Evolutionary conservation across 2,888 invertebrate genomes (phyloP), one percentile per base, ranked within the genome.

Genomic region (Altica lythri): DNA sequence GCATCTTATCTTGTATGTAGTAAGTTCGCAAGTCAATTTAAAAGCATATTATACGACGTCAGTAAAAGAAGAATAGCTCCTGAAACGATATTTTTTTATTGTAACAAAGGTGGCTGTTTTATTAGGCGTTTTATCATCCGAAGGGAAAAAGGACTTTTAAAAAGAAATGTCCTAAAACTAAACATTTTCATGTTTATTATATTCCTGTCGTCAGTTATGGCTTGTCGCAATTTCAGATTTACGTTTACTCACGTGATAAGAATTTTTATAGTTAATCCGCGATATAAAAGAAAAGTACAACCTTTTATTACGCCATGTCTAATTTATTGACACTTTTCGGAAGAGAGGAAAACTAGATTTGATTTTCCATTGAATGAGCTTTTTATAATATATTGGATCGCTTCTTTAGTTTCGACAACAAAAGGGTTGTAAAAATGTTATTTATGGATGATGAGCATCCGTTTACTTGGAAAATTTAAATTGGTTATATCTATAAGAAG

Each of bases 91-190:
- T 64, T 69, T 71, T 71, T 71, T 71, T n/a, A 70, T 69, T 67
- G 68, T 68, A 66, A 67, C 54, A 68, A 71, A n/a, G 71, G 72
- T 71, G 69, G 67, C 68, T 69, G n/a, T 68, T 71, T 72, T 71
- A 71, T 71, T 70, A 63, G 68, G 63, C 61, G 67, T 68, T 72
- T 72, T 72, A 72, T 70, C 71, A 72, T 71, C 71, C 68, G 65
- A 66, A 61, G 67, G 63, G 65, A 67, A 55, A 53, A 67, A 68
- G 64, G 70, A 71, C 71, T 72, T 71, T 70, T 70, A 70, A 71
- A 70, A 70, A 68, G 69, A 69, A 70, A 69, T 66, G 69, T 68
- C 64, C 66, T 66, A n/a, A n/a, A n/a, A n/a, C n/a, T n/a, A 65
- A 68, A 68, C 68, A 63, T 68, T 67, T 64, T 68, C 68, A 65